Evolutionary conservation across 2,797 vertebrate genomes (phyloP).

Genomic region (Prionace glauca): DNA sequence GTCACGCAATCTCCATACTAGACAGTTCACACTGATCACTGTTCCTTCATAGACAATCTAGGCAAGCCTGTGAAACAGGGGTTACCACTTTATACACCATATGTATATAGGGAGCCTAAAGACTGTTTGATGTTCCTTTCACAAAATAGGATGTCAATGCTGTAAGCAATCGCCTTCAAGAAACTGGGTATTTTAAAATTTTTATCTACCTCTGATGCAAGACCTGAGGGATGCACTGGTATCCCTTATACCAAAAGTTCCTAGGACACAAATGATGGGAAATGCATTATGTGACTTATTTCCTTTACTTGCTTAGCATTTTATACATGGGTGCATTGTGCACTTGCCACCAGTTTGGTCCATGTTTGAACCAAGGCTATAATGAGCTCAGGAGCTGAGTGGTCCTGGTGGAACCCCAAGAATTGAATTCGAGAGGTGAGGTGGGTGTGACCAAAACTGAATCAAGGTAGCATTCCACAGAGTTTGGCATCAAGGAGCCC

Average conservation of each 20-base stretch:
- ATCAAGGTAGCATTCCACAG: no score
- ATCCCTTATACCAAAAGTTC: neutral
- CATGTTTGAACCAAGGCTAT: no score
- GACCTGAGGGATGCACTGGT: neutral
- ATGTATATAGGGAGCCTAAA: neutral
- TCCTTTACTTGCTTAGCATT: neutral
- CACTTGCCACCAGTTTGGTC: no score
- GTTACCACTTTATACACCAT: neutral
- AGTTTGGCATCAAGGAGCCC: no score
- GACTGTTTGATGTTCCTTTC: neutral
- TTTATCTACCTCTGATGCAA: neutral
- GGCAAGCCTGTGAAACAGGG: neutral
- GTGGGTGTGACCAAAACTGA: no score
- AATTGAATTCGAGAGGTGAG: no score
- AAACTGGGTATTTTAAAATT: neutral
- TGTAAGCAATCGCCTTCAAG: neutral
- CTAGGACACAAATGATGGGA: neutral
- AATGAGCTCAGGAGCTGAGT: no score
- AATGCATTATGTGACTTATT: neutral
- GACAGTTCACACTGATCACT: neutral
- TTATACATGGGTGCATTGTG: neutral
- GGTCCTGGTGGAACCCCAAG: no score
- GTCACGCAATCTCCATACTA: neutral
- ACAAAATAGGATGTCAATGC: neutral
- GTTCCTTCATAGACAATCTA: neutral